These are phyloP conservation scores for Paramisgurnus dabryanus DNA, from an alignment of 2,113 vertebrate species.

Conservation along the genomic window DNA sequence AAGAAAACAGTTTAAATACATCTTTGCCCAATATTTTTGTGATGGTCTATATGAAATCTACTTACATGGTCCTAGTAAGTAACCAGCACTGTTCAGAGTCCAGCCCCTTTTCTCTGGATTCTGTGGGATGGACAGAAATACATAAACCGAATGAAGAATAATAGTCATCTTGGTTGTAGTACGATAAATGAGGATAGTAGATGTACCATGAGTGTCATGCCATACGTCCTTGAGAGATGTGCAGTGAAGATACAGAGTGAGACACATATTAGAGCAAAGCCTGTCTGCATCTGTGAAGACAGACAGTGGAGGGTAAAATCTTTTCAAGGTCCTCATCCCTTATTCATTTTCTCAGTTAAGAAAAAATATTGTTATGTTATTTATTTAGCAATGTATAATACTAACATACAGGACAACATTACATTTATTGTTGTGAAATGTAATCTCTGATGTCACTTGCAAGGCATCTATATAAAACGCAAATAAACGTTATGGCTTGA, in stretches of 20 bases:
- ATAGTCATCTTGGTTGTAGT: not conserved
- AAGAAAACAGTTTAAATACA: not conserved
- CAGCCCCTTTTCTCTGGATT: slow-evolving; percentile 67
- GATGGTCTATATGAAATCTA: not conserved
- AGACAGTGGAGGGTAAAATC: not conserved
- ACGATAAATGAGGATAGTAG: not conserved
- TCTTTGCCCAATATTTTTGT: not conserved
- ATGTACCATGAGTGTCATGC: slow-evolving; percentile 44
- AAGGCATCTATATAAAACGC: not conserved
- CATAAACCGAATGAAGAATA: not conserved
- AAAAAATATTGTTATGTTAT: not conserved
- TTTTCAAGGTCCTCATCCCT: too few relatives aligned
- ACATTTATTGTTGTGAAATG: too few relatives aligned
- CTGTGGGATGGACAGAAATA: slow-evolving; percentile 42
- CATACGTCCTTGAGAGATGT: slow-evolving; percentile 46
- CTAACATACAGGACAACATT: too few relatives aligned
- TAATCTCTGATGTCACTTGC: not conserved
- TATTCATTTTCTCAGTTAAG: not conserved
- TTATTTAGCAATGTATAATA: too few relatives aligned
- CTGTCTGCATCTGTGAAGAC: slow-evolving; percentile 44
- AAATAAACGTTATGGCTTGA: not conserved
- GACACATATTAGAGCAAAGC: slow-evolving; percentile 35
- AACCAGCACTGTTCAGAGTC: slow-evolving; percentile 72
- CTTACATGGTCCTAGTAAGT: slow-evolving; percentile 70
- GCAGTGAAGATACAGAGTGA: slow-evolving; percentile 38